Conservation (phyloP, 2,888 invertebrate genomes). For the Carabus problematicus region DNA sequence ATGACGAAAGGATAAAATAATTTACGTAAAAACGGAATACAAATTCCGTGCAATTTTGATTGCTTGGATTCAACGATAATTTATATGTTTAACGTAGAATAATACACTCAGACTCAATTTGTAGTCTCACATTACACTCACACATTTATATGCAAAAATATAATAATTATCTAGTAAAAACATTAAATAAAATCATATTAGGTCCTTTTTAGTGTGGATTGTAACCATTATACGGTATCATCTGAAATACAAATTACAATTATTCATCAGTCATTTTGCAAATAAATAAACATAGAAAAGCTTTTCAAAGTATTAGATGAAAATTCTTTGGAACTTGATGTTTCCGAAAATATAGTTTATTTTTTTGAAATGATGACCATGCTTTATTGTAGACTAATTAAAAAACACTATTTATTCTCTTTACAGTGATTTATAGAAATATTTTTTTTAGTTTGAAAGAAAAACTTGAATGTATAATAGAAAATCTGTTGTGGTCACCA, state of each 20-base stretch:
- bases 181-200: constrained; percentile 49
- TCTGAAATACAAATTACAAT: constrained; percentile 50
- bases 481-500: too few species aligned
- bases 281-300: too few species aligned
- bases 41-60: constrained; percentile 38
- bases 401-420: too few species aligned
- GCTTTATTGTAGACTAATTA: too few species aligned
- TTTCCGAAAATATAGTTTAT: too few species aligned
- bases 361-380: too few species aligned
- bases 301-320: too few species aligned
- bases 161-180: constrained; percentile 11
- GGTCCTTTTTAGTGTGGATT: constrained; percentile 28
- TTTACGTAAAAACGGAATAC: constrained; percentile 36
- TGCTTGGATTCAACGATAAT: constrained; percentile 32
- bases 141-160: constrained; percentile 26
- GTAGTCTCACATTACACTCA: constrained; percentile 33
- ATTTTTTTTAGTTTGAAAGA: too few species aligned
- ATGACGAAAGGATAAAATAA: not conserved
- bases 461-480: too few species aligned
- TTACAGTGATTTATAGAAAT: too few species aligned
- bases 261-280: not conserved
- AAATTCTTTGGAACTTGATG: too few species aligned
- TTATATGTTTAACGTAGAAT: constrained; percentile 19
- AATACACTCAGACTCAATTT: constrained; percentile 6
- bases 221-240: constrained; percentile 52